A percentile compares a stretch with the other conserved stretches of the same genome.
Evolutionary conservation across 2,113 vertebrate species (phyloP).

Genomic region (Aegotheles bennettii): DNA sequence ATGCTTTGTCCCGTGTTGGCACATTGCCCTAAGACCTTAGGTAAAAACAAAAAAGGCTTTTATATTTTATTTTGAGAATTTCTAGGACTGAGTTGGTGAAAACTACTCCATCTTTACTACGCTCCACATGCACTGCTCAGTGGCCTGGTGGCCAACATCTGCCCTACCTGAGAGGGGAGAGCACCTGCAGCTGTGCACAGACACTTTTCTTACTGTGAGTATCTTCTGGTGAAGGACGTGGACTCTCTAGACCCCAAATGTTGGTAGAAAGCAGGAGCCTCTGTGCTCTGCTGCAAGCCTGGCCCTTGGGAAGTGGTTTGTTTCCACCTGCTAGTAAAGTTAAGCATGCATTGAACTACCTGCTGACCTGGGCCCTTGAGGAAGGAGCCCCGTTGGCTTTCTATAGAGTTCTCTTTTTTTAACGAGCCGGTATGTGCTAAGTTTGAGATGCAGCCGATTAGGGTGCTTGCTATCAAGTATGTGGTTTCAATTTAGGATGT

Average conservation of each 20-base stretch:
- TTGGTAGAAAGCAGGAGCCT: background rate
- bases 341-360: background rate
- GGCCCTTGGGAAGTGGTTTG: background rate
- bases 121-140: accelerated
- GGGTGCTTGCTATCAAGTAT: background rate
- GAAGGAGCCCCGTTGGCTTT: background rate
- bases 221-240: background rate
- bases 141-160: background rate
- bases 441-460: background rate
- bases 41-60: background rate
- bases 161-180: background rate
- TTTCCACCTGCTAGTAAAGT: background rate
- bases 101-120: background rate
- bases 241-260: background rate
- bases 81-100: background rate
- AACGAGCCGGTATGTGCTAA: background rate
- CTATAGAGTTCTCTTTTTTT: background rate
- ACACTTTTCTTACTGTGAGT: background rate
- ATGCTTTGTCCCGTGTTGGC: background rate
- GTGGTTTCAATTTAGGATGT: background rate
- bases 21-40: background rate
- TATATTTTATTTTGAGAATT: background rate
- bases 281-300: background rate
- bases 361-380: background rate
- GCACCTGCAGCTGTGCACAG: background rate